A percentile compares a stretch with the other conserved stretches of the same genome.
Conservation (phyloP, 1,140 invertebrate species). For the Bradynema listronoti region DNA sequence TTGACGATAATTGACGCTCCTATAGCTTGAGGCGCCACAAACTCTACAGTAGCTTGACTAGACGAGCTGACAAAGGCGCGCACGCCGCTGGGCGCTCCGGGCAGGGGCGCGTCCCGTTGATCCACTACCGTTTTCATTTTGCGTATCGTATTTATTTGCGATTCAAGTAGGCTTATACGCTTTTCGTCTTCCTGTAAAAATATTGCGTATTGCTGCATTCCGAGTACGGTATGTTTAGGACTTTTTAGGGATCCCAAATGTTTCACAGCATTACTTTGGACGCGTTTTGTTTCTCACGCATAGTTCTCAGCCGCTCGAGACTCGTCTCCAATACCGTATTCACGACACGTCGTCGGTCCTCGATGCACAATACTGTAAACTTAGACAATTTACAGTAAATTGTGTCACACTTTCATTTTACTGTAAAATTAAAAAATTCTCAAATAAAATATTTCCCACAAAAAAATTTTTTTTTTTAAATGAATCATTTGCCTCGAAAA, state of each 20-base stretch:
- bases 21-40: slow-evolving; percentile 1
- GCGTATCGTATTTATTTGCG: slow-evolving; percentile 15
- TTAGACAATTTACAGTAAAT: no score
- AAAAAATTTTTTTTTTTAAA: no score
- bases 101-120: neutral
- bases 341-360: slow-evolving; percentile 9
- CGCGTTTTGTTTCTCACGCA: no score
- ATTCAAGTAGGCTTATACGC: slow-evolving; percentile 14
- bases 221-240: no score
- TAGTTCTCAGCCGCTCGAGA: neutral
- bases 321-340: slow-evolving; percentile 12
- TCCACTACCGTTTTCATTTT: slow-evolving; percentile 27
- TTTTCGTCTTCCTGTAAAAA: slow-evolving; percentile 35
- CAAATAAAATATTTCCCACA: no score
- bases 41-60: slow-evolving; percentile 11
- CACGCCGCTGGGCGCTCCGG: slow-evolving; percentile 24
- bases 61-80: slow-evolving; percentile 18
- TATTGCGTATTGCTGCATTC: neutral
- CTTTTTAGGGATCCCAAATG: no score
- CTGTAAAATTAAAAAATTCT: no score
- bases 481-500: no score
- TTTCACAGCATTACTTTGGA: no score
- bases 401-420: no score
- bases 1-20: slow-evolving; percentile 9
- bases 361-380: slow-evolving; percentile 8